These are phyloP conservation scores for Myopa tessellatipennis DNA, from an alignment of 2,888 invertebrate genomes.

Conservation along the genomic window DNA sequence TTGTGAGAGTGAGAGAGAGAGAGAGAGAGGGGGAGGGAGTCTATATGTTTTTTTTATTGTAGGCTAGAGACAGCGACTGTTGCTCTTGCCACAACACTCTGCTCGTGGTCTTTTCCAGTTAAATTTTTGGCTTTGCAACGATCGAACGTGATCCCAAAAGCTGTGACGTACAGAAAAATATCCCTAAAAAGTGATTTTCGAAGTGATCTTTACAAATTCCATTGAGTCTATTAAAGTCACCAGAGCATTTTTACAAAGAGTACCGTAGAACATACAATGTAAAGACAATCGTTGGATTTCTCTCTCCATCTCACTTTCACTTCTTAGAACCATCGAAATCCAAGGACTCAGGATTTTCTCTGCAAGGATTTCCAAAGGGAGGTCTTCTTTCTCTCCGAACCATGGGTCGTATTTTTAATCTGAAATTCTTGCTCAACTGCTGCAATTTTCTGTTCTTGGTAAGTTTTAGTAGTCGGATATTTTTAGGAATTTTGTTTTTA, in stretches of 20 bases:
- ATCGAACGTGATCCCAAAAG: conserved; percentile 25
- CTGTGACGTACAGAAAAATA: not conserved
- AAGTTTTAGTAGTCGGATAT: conserved; percentile 47
- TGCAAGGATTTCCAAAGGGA: too few species aligned
- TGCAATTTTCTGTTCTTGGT: conserved; percentile 75
- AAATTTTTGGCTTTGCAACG: conserved; percentile 24
- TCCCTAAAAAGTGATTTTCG: conserved; percentile 1
- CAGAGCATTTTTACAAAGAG: not conserved
- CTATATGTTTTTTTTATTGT: conserved; percentile 14
- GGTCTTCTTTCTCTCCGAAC: conserved; percentile 15
- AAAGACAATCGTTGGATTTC: not conserved
- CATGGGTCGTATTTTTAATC: conserved; percentile 69
- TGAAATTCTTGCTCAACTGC: conserved; percentile 75
- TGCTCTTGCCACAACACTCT: conserved; percentile 21
- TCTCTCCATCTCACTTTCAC: too few species aligned
- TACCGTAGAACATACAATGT: not conserved
- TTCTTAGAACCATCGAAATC: too few species aligned
- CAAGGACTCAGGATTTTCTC: too few species aligned
- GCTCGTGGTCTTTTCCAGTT: conserved; percentile 5
- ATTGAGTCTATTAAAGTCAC: not conserved
- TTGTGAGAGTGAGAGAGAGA: too few species aligned
- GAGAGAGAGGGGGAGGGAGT: not conserved
- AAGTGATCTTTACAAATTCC: not conserved
- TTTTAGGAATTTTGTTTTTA: conserved; percentile 25
- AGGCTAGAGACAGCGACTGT: not conserved